Base-by-base conservation (phyloP, 1,140 invertebrate species). In the Drosophila triauraria region DNA sequence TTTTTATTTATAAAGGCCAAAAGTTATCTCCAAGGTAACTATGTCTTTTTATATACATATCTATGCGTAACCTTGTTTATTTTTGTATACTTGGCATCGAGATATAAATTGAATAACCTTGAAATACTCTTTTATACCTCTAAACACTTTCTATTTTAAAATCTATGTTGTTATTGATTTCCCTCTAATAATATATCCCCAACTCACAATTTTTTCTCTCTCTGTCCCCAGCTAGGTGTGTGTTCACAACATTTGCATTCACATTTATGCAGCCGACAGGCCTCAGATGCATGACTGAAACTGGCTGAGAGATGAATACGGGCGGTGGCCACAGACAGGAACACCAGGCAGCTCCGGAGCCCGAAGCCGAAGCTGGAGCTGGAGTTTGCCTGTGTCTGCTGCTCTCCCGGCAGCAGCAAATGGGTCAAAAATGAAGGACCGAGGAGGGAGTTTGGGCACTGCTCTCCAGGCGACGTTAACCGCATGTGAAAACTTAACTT, bases 401-500 rank as follows among this genome's bases (percentile, higher is more conserved):
- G 46, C 51, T 54, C 2, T 32, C 32, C 32, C 32, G 9, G 32
- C 12, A 3, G 27, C 68, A 64, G 69, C 85, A 88, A 88, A 88
- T 88, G 65, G 85, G 85, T 88, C 85, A 88, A 71, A 81, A 65
- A 64, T 32, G 50, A 57, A 78, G 56, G 47, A 47, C 43, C 23
- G 47, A 68, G 58, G 15, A 62, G 43, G 46, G 59, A 30, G 27
- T 6, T 30, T 7, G 27, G 47, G 80, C 6, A 17, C 13, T 38
- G 68, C 50, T 56, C 74, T 75, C 57, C 65, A 63, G 75, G 78
- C 85, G 85, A 90, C 84, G 80, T 84, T 88, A 88, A 90, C 85
- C 85, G 86, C 85, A 88, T 88, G 85, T 88, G 85, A 88, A 88
- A 88, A 88, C 85, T 90, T 80, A 88, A 88, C 85, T 90, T 88